Evolutionary conservation across 1,140 invertebrate genomes (phyloP).

Genomic region (Metopolophium dirhodum): DNA sequence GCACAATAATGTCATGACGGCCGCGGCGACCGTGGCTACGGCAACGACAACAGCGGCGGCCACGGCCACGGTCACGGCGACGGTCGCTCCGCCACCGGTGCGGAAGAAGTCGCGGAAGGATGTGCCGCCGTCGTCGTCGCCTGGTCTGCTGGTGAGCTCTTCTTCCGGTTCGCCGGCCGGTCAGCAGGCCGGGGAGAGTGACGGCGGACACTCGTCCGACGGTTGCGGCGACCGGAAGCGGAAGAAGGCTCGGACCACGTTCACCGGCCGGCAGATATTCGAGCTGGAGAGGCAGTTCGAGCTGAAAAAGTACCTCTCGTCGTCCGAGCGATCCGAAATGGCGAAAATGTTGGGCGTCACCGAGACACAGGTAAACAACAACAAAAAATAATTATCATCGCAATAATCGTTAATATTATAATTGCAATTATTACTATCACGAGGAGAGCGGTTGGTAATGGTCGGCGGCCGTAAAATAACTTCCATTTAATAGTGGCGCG

Average conservation of each 20-base stretch:
- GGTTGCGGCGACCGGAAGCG: conserved; percentile 76
- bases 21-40: neutral
- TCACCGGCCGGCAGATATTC: conserved; percentile 94
- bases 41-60: neutral
- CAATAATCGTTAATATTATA: neutral
- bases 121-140: conserved; percentile 36
- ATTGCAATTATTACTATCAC: neutral
- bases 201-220: conserved; percentile 62
- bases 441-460: neutral
- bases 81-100: neutral
- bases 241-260: conserved; percentile 94
- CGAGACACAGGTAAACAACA: conserved; percentile 84
- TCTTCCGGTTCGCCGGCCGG: conserved; percentile 55
- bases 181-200: conserved; percentile 55
- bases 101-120: conserved; percentile 50
- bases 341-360: conserved; percentile 92
- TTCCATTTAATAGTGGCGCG: neutral
- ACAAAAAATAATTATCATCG: neutral
- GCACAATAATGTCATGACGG: neutral
- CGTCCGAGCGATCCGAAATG: conserved; percentile 93
- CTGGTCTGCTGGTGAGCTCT: conserved; percentile 45
- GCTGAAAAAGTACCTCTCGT: conserved; percentile 93
- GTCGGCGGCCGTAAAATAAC: neutral
- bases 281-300: conserved; percentile 96
- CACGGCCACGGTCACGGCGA: neutral